These are phyloP conservation scores for Myripristis murdjan DNA, from an alignment of 2,797 vertebrate genomes.

Conservation along the genomic window DNA sequence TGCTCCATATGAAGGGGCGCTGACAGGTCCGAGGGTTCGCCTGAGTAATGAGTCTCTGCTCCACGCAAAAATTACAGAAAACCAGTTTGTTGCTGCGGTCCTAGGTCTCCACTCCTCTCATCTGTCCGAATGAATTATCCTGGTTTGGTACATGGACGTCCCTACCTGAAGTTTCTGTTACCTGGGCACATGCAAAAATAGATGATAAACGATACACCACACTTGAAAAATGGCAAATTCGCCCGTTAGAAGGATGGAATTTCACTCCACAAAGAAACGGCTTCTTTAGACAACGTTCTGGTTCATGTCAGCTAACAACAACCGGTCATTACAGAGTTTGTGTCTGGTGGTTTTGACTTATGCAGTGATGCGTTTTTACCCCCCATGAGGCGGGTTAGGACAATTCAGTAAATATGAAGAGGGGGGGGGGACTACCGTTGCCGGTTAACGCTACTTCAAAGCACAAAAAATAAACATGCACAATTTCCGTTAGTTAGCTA, in stretches of 20 bases:
- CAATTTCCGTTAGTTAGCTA: conserved; percentile 45
- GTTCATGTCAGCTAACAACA: background rate
- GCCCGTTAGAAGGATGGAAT: background rate
- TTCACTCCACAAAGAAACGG: background rate
- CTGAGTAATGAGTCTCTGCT: conserved; percentile 5
- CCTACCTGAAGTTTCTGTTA: conserved; percentile 24
- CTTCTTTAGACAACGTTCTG: background rate
- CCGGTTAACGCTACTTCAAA: background rate
- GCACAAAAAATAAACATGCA: conserved; percentile 22
- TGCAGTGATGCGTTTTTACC: conserved; percentile 21
- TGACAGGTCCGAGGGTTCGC: conserved; percentile 7
- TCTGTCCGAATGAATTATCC: conserved; percentile 29
- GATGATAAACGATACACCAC: background rate
- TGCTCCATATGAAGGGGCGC: conserved; percentile 16
- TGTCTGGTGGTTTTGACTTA: conserved; percentile 47
- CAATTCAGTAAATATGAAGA: background rate
- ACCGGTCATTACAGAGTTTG: conserved; percentile 39
- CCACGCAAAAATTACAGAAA: conserved; percentile 13
- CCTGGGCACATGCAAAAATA: background rate
- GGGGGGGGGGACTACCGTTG: background rate
- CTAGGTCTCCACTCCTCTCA: conserved; percentile 6
- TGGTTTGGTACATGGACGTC: background rate
- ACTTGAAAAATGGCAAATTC: background rate
- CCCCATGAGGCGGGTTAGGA: conserved; percentile 18
- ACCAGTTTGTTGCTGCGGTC: conserved; percentile 6